Conservation (phyloP, 2,888 invertebrate species). For the Pyrgus malvae region DNA sequence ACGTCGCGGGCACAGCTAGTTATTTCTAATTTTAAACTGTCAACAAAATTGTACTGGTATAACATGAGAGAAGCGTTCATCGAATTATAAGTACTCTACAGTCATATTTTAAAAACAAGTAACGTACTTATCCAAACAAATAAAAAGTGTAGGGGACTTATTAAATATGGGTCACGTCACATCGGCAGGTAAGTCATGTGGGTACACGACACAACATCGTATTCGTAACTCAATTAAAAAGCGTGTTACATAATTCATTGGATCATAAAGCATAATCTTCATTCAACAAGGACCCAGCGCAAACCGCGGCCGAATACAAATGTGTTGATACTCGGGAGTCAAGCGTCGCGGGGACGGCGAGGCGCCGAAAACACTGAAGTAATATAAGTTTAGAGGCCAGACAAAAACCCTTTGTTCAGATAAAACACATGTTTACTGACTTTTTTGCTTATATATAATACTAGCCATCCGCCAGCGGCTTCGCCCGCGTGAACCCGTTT, state of each 20-base stretch:
- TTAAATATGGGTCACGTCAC: background rate
- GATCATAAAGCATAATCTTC: slow-evolving; percentile 48
- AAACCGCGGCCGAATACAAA: slow-evolving; percentile 60
- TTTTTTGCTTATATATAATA: too few species aligned
- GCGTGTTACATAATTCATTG: slow-evolving; percentile 60
- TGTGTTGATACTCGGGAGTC: slow-evolving; percentile 48
- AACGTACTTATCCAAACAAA: background rate
- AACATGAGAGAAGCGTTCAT: background rate
- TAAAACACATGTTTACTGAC: too few species aligned
- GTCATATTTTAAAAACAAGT: background rate
- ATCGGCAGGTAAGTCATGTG: background rate
- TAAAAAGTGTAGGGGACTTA: background rate
- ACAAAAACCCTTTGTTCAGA: background rate
- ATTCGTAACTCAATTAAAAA: slow-evolving; percentile 52
- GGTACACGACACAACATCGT: slow-evolving; percentile 5
- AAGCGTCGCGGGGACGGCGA: slow-evolving; percentile 48
- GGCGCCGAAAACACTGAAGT: slow-evolving; percentile 45
- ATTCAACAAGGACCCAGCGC: slow-evolving; percentile 55
- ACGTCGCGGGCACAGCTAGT: too few species aligned
- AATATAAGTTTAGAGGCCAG: background rate
- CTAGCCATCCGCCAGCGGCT: too few species aligned
- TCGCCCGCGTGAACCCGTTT: too few species aligned
- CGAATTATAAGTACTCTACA: background rate
- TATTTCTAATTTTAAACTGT: too few species aligned
- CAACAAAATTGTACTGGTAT: background rate